Conservation (phyloP, 2,113 vertebrate species). For the Mirounga angustirostris region DNA sequence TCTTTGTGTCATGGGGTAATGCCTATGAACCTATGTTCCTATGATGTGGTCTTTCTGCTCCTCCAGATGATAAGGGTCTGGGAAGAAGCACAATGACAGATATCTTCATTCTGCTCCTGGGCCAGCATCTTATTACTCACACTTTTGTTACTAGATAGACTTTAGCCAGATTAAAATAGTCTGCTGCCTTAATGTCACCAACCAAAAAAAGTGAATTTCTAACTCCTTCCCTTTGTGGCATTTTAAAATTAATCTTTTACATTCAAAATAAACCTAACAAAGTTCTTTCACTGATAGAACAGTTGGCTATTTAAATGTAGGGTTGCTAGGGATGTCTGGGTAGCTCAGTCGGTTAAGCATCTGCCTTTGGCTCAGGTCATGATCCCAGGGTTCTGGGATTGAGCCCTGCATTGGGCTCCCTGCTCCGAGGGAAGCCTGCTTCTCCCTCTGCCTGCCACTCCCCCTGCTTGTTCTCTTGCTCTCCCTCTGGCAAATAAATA, state of each 20-base stretch:
- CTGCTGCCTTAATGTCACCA: background rate
- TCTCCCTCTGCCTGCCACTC: too few relatives aligned
- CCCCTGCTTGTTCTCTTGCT: too few relatives aligned
- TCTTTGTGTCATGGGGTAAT: background rate
- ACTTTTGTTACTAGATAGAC: background rate
- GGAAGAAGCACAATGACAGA: background rate
- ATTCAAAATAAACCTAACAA: background rate
- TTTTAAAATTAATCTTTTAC: background rate
- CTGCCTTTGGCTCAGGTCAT: background rate
- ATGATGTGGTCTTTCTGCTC: background rate
- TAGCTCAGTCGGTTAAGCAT: background rate
- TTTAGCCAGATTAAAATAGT: constrained; percentile 18
- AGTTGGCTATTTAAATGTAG: background rate
- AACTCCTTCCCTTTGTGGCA: background rate
- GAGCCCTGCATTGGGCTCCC: background rate
- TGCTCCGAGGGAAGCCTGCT: too few relatives aligned
- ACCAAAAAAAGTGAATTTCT: constrained; percentile 17
- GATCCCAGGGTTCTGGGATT: background rate
- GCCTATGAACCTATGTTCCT: background rate
- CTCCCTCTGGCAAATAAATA: too few relatives aligned
- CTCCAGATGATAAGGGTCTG: background rate
- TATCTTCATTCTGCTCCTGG: background rate
- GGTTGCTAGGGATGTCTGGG: background rate
- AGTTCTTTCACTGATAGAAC: background rate
- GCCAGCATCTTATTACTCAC: background rate